phyloP scores from a whole-genome alignment of 2,888 invertebrate genomes.

The Tuta absoluta region DNA sequence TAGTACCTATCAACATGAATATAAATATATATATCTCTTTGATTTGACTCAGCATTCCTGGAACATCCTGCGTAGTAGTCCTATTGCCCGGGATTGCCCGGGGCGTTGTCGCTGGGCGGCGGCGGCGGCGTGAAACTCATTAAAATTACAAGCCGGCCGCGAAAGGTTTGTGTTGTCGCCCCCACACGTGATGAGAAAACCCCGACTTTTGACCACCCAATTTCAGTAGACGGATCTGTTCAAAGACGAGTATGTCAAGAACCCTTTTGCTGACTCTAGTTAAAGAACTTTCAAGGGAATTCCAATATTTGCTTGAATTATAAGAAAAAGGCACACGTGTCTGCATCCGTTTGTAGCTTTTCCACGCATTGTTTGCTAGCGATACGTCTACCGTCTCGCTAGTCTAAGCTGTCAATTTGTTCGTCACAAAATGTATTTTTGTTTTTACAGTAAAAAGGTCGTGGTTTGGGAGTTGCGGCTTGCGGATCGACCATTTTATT shows the following conservation, averaged over 20 bases:
- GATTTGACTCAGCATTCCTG: no score
- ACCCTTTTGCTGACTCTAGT: no score
- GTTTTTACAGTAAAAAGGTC: constrained; percentile 1
- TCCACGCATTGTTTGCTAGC: no score
- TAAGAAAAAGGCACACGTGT: neutral
- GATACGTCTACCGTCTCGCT: no score
- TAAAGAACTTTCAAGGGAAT: no score
- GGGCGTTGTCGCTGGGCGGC: constrained; percentile 57
- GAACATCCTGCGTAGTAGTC: no score
- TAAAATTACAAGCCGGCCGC: constrained; percentile 73
- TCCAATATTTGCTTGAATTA: no score
- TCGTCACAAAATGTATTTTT: constrained; percentile 15
- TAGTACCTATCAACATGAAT: no score
- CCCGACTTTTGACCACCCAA: constrained; percentile 13
- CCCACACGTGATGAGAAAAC: constrained; percentile 21
- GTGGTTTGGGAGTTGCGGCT: neutral
- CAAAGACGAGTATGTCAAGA: no score
- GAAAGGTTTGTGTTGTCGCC: constrained; percentile 44
- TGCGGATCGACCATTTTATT: neutral
- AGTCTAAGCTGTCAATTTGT: neutral
- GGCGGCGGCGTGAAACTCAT: constrained; percentile 68
- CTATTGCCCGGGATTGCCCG: constrained; percentile 42
- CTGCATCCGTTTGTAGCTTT: no score
- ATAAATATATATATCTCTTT: no score
- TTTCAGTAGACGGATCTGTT: constrained; percentile 2